Evolutionary conservation across 1,140 invertebrate species (phyloP).

Genomic region (Panonychus citri): DNA sequence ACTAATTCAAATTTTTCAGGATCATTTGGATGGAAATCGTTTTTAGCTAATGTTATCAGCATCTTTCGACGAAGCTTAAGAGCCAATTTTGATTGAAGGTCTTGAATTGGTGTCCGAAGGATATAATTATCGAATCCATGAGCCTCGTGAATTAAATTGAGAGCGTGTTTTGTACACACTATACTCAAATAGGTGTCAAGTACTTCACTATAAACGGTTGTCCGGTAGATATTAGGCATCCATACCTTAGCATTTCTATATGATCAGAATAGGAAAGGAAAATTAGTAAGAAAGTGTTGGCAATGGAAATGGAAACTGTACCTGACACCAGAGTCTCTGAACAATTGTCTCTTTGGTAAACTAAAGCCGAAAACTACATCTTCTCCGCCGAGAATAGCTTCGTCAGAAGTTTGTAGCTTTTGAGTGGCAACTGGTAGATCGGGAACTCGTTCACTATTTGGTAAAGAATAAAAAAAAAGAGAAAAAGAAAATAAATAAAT

Average conservation of each 20-base stretch:
- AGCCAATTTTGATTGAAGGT: constrained; percentile 55
- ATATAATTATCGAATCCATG: constrained; percentile 90
- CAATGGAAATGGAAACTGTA: constrained; percentile 11
- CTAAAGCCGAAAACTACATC: constrained; percentile 74
- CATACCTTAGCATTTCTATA: constrained; percentile 40
- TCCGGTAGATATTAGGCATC: constrained; percentile 49
- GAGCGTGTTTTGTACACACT: constrained; percentile 50
- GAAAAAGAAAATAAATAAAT: constrained; percentile 7
- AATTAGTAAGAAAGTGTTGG: background rate
- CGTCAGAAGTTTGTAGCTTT: constrained; percentile 50
- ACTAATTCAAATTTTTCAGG: constrained; percentile 44
- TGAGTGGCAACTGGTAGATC: constrained; percentile 51
- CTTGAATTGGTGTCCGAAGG: constrained; percentile 58
- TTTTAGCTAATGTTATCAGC: constrained; percentile 43
- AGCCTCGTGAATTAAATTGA: constrained; percentile 60
- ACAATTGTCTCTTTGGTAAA: constrained; percentile 16
- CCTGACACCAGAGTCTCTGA: background rate
- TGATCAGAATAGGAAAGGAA: no score
- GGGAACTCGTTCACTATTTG: constrained; percentile 34
- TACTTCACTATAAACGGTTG: constrained; percentile 78
- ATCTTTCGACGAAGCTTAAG: constrained; percentile 60
- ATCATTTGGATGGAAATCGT: constrained; percentile 46
- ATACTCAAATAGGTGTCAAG: constrained; percentile 60
- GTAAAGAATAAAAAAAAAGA: background rate
- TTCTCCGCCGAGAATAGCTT: constrained; percentile 89